Evolutionary conservation across 2,113 vertebrate genomes (phyloP), one percentile per base, ranked within the genome.

Genomic region (Tragelaphus strepsiceros): DNA sequence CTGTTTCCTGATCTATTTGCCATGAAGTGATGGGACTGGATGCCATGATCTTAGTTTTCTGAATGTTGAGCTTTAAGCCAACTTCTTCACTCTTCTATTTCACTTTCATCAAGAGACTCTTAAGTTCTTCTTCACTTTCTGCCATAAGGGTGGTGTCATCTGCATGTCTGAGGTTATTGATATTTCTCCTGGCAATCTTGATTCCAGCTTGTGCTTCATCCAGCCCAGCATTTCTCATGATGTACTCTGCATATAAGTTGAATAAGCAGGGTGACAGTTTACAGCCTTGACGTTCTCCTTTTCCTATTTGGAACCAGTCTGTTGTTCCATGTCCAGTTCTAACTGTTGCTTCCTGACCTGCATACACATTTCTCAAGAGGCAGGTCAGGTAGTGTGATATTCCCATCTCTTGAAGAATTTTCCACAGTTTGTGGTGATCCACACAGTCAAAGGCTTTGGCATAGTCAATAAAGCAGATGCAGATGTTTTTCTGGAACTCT

Each of bases 171-270:
- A 67, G 17, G 64, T 35, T 35, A 35, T 35, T 71, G n/a, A 21
- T 35, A 35, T 71, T 67, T 71, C 17, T 71, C 64, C 4, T 0
- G 0, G 9, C 2, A 11, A 0, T 71, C 17, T 35, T 5, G 64
- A 35, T 71, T 71, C n/a, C n/a, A 21, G 64, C n/a, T 35, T 71
- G 16, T 35, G 32, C 64, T 67, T 67, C 32, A 5, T 67, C 32
- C 16, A 67, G 64, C 4, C 8, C 1, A 71, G 32, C 8, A 0
- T 71, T 71, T 71, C 64, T 71, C 17, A 35, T 35, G n/a, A 71
- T 71, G 64, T 71, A 71, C n/a, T 71, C 17, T 71, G 64, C 4
- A 21, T 71, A 0, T 35, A 35, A 71, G 17, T 35, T 71, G 2
- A 71, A 71, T 71, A 71, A 71, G n/a, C 9, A 71, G n/a, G 8